Conservation (phyloP, 2,113 vertebrate species). For the cattle (Bos taurus) region ARS-UCD2.0 NC_037338.1:61779001-61779500, state of each 20-base stretch:
- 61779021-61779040: neutral
- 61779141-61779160: neutral
- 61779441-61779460: neutral
- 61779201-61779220: neutral
- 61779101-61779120: neutral
- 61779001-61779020: neutral
- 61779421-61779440: constrained; percentile 4
- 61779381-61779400: neutral
- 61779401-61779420: neutral
- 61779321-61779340: neutral
- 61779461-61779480: neutral
- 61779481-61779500: neutral
- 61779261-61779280: constrained; percentile 11
- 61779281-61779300: neutral
- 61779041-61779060: neutral
- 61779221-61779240: constrained; percentile 26
- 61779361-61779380: neutral
- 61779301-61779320: neutral
- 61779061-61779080: neutral
- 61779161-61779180: constrained; percentile 16
- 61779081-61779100: constrained; percentile 17
- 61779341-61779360: neutral
- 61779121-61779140: neutral
- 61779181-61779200: constrained; percentile 1
- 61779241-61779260: constrained; percentile 1